Evolutionary conservation across 2,888 invertebrate genomes (phyloP), one percentile per base, ranked within the genome.

Genomic region (Tenthredo scrophulariae): DNA sequence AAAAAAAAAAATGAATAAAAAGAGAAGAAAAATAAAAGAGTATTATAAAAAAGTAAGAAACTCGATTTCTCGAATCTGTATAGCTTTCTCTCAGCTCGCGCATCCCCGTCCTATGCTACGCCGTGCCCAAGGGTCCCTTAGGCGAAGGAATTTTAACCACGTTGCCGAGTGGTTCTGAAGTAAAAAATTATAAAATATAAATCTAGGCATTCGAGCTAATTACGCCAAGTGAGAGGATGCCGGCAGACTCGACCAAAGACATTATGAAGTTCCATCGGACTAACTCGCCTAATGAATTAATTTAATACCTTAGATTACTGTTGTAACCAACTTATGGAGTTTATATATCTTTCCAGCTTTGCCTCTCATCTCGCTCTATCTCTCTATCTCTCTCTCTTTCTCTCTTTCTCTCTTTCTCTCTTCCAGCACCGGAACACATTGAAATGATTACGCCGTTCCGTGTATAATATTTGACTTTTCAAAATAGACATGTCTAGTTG

Each of bases 271-370:
- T 79, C 58, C 33, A 79, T 79, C 58, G 54, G 54, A 79, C 79
- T 54, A 54, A 79, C 79, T 79, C 79, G 79, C n/a, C 22, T 79
- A 54, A 79, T 79, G 79, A 79, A 79, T 79, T 79, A 79, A 79
- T 79, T 79, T 79, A 79, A 79, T 79, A 79, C 46, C 79, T 58
- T 54, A 79, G 79, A 79, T 79, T 58, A 79, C 79, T 33, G 54
- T 54, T 58, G 54, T 79, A 79, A 79, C 79, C 54, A 54, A 58
- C 40, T 58, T 58, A 37, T 54, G 33, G 54, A 79, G 79, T 79
- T 79, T 79, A 79, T 54, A 54, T 33, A 54, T 79, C 54, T 79
- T 79, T 58, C 79, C 54, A 33, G 54, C 79, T 79, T 46, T n/a
- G 1, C 15, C 46, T 26, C 43, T 43, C 26, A 46, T n/a, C 43